Base-by-base conservation (phyloP, 2,888 invertebrate genomes). In the Carterocephalus palaemon region DNA sequence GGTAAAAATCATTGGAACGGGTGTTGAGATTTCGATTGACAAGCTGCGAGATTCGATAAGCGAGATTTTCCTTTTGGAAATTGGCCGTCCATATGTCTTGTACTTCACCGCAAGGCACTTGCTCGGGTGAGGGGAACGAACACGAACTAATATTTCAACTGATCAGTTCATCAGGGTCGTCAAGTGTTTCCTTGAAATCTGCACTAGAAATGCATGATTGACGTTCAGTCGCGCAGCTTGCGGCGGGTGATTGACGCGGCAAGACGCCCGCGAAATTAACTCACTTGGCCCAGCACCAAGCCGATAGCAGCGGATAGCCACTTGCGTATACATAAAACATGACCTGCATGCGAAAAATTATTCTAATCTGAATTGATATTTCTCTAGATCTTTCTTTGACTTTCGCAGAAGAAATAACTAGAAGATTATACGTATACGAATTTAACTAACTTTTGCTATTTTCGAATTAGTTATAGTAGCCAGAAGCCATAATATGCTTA, bases 251-350 rank as follows among this genome's bases (percentile, higher is more conserved):
- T 67, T 70, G 75, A 74, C 72, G 65, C 34, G 46, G 49, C 52
- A 53, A 57, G 54, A 66, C 71, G 73, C 74, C 74, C 60, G 57
- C 52, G 52, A 69, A 75, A 75, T 76, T 71, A 76, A 59, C 61
- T 50, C 54, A 63, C 45, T 76, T 76, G 76, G 76, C 76, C 56
- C 53, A 48, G 47, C 46, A 75, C 76, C 76, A 76, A 75, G 48
- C 51, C 48, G 57, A 47, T 53, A 49, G 28, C 22, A 32, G 15
- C 26, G 28, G 19, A 42, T 43, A 55, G 47, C 38, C 37, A 48
- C 38, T 51, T 52, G 48, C 41, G 42, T 49, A 16, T 41, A 45
- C 32, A 32, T 32, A 32, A 33, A 46, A 46, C 47, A 16, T 48
- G 43, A 46, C 47, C 20, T 48, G 43, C 43, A 46, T 38, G 15